Evolutionary conservation across 2,797 vertebrate species (phyloP), one percentile per base, ranked within the genome.

Genomic region (Sciaenops ocellatus): DNA sequence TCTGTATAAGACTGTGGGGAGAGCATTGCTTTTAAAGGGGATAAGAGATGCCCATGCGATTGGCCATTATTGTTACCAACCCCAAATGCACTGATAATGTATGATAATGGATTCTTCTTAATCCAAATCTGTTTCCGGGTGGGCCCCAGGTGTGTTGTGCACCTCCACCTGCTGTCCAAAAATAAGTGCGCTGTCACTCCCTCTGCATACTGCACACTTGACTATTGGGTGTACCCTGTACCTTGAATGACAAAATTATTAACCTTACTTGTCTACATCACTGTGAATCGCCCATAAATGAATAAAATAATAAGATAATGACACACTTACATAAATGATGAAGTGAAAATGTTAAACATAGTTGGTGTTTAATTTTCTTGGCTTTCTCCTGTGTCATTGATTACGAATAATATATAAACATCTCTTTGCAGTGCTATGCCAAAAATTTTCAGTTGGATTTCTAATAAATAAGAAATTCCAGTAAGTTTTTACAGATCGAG

Each of bases 91-190:
- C 68, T 59, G 73, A 87, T 93, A 89, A 92, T 90, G 89, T 85
- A 88, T 91, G 85, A 85, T 93, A 92, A 93, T 92, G 89, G 92
- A 50, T 87, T 90, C 76, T 74, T 75, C 85, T 83, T 89, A 88
- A 89, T 90, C 90, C 85, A 88, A 85, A 85, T 80, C 70, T 84
- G 82, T 82, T 75, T 83, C 61, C 42, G 46, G 70, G 52, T 78
- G 71, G 78, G 80, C 76, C 80, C 63, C 81, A 81, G 86, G 87
- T 90, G 84, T 1, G 15, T 28, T 67, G 57, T 77, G 69, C 38
- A 74, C 70, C 69, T 83, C 69, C 84, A 89, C 83, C 83, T 85
- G 83, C 56, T 67, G 69, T 84, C 71, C 67, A 79, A 78, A 85
- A 69, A 81, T 66, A 86, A 83, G 69, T 76, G 68, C 15, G 3